Base-by-base conservation (phyloP, 2,797 vertebrate species). In the Phataginus tricuspis region DNA sequence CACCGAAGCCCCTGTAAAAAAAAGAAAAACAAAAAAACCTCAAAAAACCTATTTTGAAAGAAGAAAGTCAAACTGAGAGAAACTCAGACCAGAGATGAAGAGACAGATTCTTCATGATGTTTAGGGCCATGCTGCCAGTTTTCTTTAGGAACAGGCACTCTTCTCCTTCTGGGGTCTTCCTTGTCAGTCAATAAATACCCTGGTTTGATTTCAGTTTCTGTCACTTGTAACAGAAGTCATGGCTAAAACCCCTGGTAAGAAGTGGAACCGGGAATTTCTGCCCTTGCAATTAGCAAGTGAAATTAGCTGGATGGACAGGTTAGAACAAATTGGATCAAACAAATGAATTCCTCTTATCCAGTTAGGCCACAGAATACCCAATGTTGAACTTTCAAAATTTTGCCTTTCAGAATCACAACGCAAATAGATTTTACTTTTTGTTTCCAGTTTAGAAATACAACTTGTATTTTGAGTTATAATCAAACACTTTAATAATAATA, bases 401-500 rank as follows among this genome's bases (percentile, higher is more conserved):
- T 68, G 19, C 37, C 29, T 91, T 92, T 93, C 16, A 61, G 31
- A 86, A 55, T 86, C 75, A 71, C 7, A 75, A 42, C n/a, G 45
- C 72, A 92, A 45, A 49, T 42, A 27, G 51, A 72, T 97, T 86
- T 79, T 86, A 5, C 53, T 53, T 4, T 91, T 91, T 39, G 37
- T 19, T 59, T 86, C 57, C 59, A 12, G 34, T 59, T 92, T 97
- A 95, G 95, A 96, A 97, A 95, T 94, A 89, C 27, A 96, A 63
- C 19, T 89, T 0, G 9, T 49, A 96, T 91, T 97, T 91, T 97
- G n/a, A 97, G 61, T 82, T 74, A 78, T 34, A 68, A 53, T 85
- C 80, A 98, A 97, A 95, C 84, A 94, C 45, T 92, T 94, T 57
- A 83, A 89, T 82, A 98, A 95, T 31, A 97, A n/a, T 45, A 45